Conservation (phyloP, 2,797 vertebrate genomes). For the Sebastes oblongus region DNA sequence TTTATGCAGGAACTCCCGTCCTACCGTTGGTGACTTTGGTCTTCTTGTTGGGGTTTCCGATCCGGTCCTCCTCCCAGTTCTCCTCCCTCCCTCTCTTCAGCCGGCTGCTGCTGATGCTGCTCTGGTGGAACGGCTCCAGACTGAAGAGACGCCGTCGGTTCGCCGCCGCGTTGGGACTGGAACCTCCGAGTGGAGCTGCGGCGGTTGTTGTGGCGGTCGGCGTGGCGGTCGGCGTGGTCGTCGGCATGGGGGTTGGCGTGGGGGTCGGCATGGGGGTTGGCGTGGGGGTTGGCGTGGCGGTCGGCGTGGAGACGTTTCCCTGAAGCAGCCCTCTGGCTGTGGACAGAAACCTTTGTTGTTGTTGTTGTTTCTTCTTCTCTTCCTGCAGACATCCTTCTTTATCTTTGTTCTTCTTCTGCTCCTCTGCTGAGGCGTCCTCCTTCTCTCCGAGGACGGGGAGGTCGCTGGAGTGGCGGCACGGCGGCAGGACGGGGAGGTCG, state of each 20-base stretch:
- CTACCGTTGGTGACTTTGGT: slow-evolving; percentile 67
- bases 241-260: not conserved
- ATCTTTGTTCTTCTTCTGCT: not conserved
- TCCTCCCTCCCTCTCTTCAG: slow-evolving; percentile 69
- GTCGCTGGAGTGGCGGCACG: slow-evolving; percentile 10
- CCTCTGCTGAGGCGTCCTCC: not conserved
- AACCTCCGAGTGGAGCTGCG: not conserved
- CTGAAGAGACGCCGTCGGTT: slow-evolving; percentile 82
- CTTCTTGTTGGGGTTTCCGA: slow-evolving; percentile 78
- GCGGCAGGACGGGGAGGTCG: slow-evolving; percentile 17
- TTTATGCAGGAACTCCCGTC: not conserved
- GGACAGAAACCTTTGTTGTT: not conserved
- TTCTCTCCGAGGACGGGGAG: slow-evolving; percentile 9
- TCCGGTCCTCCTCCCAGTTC: slow-evolving; percentile 38
- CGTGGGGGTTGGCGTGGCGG: too few species aligned
- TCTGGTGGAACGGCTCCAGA: slow-evolving; percentile 82
- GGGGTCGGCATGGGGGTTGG: too few species aligned
- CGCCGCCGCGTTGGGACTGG: slow-evolving; percentile 54
- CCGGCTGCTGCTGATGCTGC: slow-evolving; percentile 77
- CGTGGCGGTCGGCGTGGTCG: too few species aligned
- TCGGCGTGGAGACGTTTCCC: not conserved
- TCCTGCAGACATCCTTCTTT: not conserved
- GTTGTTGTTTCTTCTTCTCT: slow-evolving; percentile 26
- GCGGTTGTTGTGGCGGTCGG: not conserved
- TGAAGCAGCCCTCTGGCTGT: slow-evolving; percentile 3